Base-by-base conservation (phyloP, 2,888 invertebrate species). In the Drosophila melanocephala region DNA sequence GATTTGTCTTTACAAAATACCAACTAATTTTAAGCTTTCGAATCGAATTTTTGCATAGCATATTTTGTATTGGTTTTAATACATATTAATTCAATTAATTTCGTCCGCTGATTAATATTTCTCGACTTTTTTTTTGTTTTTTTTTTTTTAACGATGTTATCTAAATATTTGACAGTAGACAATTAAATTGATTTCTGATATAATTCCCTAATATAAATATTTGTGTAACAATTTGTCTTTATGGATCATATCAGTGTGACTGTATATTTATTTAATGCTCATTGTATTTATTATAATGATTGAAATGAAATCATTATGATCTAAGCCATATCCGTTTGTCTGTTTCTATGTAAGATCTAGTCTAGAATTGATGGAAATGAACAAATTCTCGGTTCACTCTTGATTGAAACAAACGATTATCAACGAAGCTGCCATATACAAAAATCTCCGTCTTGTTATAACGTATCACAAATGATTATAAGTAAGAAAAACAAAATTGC, bases 241-340 rank as follows among this genome's bases (percentile, higher is more conserved):
- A 22, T 32, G 4, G 53, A 7, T 57, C n/a, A n/a, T n/a, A n/a
- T n/a, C 39, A 57, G 57, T 39, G 30, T 39, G 39, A 57, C 57
- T 57, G 57, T 57, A 53, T 16, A 53, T 53, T 7, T 22, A 33
- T 33, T n/a, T 22, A 53, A n/a, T 53, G 32, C 32, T 53, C 30
- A 30, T 32, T 14, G 32, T n/a, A 32, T n/a, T 14, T 12, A 32
- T 32, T 1, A 33, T 53, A 30, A 33, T 30, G 30, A 42, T 58
- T 22, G 30, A 16, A 57, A 57, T 42, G 9, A 4, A 9, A 58
- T 42, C 42, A 42, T 30, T 42, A n/a, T n/a, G n/a, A 32, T 22
- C 22, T 22, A 32, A 44, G 58, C 58, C 58, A 58, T 58, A 57
- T 44, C 22, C 30, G 58, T 58, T 58, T 58, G 58, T 44, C 58